Evolutionary conservation across 1,140 invertebrate species (phyloP).

Genomic region (Hycleus phaleratus): DNA sequence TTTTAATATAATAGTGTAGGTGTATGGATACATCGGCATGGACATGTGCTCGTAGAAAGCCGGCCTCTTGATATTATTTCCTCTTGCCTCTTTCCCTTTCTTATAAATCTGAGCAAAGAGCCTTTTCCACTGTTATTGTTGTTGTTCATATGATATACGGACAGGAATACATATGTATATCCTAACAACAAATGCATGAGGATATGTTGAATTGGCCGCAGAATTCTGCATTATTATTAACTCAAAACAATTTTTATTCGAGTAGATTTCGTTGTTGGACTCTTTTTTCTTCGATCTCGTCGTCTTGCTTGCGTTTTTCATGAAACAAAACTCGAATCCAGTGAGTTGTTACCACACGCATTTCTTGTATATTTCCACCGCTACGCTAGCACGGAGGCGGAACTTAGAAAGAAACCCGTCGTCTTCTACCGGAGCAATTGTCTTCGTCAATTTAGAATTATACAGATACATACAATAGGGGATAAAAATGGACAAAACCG

Average conservation of each 20-base stretch:
- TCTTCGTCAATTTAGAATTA: no score
- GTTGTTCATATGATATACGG: constrained; percentile 8
- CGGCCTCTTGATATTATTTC: not conserved
- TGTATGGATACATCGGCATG: constrained; percentile 12
- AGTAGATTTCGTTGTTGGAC: no score
- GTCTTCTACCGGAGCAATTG: no score
- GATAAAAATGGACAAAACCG: no score
- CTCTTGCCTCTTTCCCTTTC: not conserved
- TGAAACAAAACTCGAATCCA: no score
- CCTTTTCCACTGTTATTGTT: constrained; percentile 5
- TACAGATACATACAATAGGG: no score
- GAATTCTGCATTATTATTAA: not conserved
- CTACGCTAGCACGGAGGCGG: no score
- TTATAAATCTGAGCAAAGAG: not conserved
- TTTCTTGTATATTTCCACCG: no score
- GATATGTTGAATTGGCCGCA: constrained; percentile 9
- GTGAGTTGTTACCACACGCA: no score
- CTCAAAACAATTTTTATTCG: constrained; percentile 5
- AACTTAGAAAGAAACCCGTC: no score
- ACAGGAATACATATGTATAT: constrained; percentile 10
- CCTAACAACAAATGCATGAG: constrained; percentile 5
- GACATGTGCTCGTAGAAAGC: constrained; percentile 6
- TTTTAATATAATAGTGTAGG: constrained; percentile 5
- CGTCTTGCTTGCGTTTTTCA: no score
- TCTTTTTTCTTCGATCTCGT: no score